A percentile compares a stretch with the other conserved stretches of the same genome.
phyloP scores from a whole-genome alignment of 1,140 invertebrate species.

The Trypoxylus dichotomus region DNA sequence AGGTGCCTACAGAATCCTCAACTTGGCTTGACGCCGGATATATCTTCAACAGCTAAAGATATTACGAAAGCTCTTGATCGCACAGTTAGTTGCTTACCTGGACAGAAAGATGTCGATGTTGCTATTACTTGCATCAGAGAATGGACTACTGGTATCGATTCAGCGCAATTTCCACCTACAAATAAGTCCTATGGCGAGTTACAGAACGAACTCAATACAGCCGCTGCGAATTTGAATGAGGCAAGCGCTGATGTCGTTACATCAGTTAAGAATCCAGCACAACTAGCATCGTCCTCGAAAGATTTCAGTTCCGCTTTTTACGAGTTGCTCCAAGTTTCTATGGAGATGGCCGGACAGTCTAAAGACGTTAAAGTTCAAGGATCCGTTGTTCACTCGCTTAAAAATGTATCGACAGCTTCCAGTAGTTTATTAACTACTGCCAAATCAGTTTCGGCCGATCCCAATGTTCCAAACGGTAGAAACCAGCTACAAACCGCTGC shows the following conservation, averaged over 20 bases:
- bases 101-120: conserved; percentile 86
- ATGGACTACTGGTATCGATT: conserved; percentile 71
- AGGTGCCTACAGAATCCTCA: conserved; percentile 65
- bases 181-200: conserved; percentile 79
- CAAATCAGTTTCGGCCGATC: conserved; percentile 87
- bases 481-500: conserved; percentile 86
- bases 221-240: conserved; percentile 80
- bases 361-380: conserved; percentile 69
- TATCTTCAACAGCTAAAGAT: conserved; percentile 64
- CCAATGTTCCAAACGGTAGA: conserved; percentile 85
- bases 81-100: conserved; percentile 81
- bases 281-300: conserved; percentile 73
- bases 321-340: conserved; percentile 72
- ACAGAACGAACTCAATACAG: conserved; percentile 80
- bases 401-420: conserved; percentile 85
- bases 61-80: conserved; percentile 61
- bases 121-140: conserved; percentile 81
- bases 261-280: conserved; percentile 66
- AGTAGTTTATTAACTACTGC: conserved; percentile 85
- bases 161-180: conserved; percentile 70
- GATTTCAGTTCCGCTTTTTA: conserved; percentile 80
- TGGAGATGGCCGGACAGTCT: conserved; percentile 83
- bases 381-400: conserved; percentile 83
- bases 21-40: conserved; percentile 58
- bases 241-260: conserved; percentile 79